A percentile compares a stretch with the other conserved stretches of the same genome.
Evolutionary conservation across 2,113 vertebrate species (phyloP).

Genomic region (Channa maculata): DNA sequence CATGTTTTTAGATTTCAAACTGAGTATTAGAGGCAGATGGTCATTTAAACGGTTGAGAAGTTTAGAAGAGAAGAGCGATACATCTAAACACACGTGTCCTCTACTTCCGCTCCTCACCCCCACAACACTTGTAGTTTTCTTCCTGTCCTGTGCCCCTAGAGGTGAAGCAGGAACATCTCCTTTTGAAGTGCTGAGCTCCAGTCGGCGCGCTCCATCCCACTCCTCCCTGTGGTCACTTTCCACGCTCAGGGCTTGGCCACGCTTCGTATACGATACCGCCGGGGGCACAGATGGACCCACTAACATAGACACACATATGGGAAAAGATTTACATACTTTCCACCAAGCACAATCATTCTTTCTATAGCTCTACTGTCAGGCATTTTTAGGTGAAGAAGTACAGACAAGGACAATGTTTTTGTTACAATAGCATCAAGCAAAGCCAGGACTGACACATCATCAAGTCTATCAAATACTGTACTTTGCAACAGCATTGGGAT

Average conservation of each 20-base stretch:
- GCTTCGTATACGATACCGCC: conserved; percentile 93
- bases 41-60: background rate
- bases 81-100: background rate
- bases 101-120: conserved; percentile 85
- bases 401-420: conserved; percentile 27
- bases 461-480: background rate
- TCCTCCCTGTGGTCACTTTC: conserved; percentile 97
- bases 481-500: conserved; percentile 27
- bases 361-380: background rate
- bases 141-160: conserved; percentile 92
- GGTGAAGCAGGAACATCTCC: conserved; percentile 93
- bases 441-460: conserved; percentile 56
- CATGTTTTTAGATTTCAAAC: background rate
- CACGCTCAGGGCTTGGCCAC: conserved; percentile 93
- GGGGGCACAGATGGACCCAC: conserved; percentile 94
- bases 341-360: background rate
- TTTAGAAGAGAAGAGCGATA: background rate
- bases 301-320: conserved; percentile 58
- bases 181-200: conserved; percentile 90
- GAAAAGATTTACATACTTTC: background rate
- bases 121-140: conserved; percentile 88
- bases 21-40: no score
- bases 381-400: background rate
- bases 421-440: conserved; percentile 44
- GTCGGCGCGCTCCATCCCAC: conserved; percentile 91